These are phyloP conservation scores for Nysson spinosus DNA, from an alignment of 2,888 invertebrate genomes.

Conservation along the genomic window DNA sequence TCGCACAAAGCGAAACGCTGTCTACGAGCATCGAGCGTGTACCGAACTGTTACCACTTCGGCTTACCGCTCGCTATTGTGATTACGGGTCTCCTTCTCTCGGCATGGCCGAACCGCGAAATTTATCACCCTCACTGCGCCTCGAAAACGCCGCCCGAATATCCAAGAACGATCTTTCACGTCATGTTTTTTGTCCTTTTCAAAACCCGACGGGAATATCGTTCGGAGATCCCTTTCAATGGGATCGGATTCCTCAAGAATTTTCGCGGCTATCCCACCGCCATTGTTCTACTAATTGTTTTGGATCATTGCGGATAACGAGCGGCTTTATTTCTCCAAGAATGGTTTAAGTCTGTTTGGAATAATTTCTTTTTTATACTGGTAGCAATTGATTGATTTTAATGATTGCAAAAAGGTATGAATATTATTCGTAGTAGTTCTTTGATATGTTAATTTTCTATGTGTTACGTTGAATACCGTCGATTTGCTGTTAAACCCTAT, in stretches of 20 bases:
- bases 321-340: not conserved
- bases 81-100: slow-evolving; percentile 21
- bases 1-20: slow-evolving; percentile 27
- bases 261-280: no score
- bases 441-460: no score
- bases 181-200: slow-evolving; percentile 31
- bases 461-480: no score
- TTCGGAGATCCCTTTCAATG: slow-evolving; percentile 14
- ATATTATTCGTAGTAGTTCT: no score
- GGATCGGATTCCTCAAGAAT: not conserved
- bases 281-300: slow-evolving; percentile 39
- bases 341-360: no score
- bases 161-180: slow-evolving; percentile 29
- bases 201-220: slow-evolving; percentile 39
- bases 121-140: slow-evolving; percentile 46
- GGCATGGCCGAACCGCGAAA: slow-evolving; percentile 47
- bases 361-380: no score
- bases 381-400: no score
- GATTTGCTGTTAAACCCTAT: no score
- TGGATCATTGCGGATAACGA: slow-evolving; percentile 3
- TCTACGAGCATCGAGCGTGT: slow-evolving; percentile 5
- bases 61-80: slow-evolving; percentile 37
- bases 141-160: slow-evolving; percentile 45
- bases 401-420: no score
- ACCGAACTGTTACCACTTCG: slow-evolving; percentile 32